A percentile compares a stretch with the other conserved stretches of the same genome.
Evolutionary conservation across 2,113 vertebrate genomes (phyloP).

Genomic region (Leucoraja erinaceus): DNA sequence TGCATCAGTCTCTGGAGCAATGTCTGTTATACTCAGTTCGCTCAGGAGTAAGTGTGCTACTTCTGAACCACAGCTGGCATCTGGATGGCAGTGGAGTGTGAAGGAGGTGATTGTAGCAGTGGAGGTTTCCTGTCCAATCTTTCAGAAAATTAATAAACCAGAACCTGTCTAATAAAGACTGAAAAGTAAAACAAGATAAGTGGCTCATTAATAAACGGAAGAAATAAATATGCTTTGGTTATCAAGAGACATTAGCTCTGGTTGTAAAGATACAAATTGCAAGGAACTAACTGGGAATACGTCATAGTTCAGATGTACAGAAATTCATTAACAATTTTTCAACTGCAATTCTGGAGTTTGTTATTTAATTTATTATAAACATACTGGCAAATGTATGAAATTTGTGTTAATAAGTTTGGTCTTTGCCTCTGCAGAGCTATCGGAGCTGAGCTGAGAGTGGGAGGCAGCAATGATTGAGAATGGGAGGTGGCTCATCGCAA

Average conservation of each 20-base stretch:
- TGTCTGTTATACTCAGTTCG: neutral
- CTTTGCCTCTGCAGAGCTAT: neutral
- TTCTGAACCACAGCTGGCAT: neutral
- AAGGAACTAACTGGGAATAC: neutral
- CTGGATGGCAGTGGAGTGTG: neutral
- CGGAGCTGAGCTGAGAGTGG: neutral
- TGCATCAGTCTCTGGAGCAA: neutral
- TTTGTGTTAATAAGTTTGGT: neutral
- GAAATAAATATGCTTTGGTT: neutral
- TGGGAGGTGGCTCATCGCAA: neutral
- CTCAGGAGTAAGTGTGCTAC: neutral
- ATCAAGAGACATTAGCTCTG: neutral
- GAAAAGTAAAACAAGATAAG: neutral
- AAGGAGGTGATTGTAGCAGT: too few relatives aligned
- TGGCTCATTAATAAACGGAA: neutral
- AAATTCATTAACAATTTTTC: neutral
- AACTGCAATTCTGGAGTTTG: neutral
- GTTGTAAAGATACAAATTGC: neutral
- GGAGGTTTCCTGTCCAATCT: neutral
- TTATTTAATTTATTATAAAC: neutral
- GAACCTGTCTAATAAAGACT: neutral
- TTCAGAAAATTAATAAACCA: neutral
- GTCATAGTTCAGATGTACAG: neutral
- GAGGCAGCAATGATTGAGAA: neutral
- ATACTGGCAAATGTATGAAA: too few relatives aligned